phyloP scores from a whole-genome alignment of 2,888 invertebrate genomes.

The Gymnocheta viridis region DNA sequence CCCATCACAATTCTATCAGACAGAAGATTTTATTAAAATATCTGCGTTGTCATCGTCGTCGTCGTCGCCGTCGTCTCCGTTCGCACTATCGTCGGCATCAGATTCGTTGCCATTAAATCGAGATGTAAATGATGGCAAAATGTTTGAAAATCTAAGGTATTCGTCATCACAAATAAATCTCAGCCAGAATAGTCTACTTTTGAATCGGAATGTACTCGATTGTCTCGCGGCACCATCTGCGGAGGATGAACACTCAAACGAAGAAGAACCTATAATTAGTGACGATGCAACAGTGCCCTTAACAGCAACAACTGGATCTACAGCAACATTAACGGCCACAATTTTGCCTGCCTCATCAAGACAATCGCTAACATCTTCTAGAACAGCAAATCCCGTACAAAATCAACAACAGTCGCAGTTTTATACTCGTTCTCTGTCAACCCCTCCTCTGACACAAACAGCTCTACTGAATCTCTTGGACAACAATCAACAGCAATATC shows the following conservation, averaged over 20 bases:
- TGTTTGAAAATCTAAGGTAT: constrained; percentile 80
- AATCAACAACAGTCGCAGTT: constrained; percentile 48
- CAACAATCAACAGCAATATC: constrained; percentile 41
- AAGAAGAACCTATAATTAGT: constrained; percentile 72
- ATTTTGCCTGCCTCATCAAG: constrained; percentile 64
- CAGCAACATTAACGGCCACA: constrained; percentile 62
- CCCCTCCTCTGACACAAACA: constrained; percentile 50
- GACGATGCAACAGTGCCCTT: constrained; percentile 70
- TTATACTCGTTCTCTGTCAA: constrained; percentile 61
- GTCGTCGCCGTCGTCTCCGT: constrained; percentile 62
- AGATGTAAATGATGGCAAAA: constrained; percentile 67
- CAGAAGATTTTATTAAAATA: constrained; percentile 62
- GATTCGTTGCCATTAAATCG: constrained; percentile 52
- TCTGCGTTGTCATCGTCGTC: constrained; percentile 54
- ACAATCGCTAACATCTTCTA: constrained; percentile 31
- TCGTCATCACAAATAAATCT: constrained; percentile 79
- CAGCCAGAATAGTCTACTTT: constrained; percentile 79
- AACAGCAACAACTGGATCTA: constrained; percentile 64
- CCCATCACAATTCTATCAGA: constrained; percentile 52
- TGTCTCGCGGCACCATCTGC: constrained; percentile 50
- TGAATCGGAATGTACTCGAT: constrained; percentile 75
- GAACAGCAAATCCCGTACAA: constrained; percentile 42
- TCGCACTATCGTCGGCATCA: constrained; percentile 41
- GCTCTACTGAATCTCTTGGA: constrained; percentile 53
- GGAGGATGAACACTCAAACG: constrained; percentile 49